These are phyloP conservation scores for Dryas iulia DNA, from an alignment of 1,140 invertebrate genomes.

Conservation along the genomic window DNA sequence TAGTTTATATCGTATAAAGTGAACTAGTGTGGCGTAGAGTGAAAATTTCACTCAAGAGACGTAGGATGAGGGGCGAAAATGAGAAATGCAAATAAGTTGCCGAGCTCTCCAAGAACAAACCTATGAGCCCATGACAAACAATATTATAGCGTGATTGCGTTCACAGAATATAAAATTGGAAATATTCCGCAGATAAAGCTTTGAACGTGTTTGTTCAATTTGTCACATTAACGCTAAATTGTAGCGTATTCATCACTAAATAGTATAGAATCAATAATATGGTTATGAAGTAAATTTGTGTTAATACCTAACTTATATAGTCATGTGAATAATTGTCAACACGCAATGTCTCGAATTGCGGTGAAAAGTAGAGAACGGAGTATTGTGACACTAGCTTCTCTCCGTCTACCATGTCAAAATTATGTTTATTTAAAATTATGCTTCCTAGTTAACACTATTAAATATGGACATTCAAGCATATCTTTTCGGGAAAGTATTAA, in stretches of 20 bases:
- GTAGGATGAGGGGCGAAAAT: conserved; percentile 51
- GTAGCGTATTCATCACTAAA: neutral
- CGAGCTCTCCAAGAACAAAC: conserved; percentile 38
- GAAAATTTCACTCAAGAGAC: conserved; percentile 2
- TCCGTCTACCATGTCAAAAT: no score
- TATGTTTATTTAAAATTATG: no score
- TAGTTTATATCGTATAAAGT: neutral
- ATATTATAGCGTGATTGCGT: conserved; percentile 15
- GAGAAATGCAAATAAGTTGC: conserved; percentile 68
- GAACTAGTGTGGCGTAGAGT: neutral
- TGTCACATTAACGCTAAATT: neutral
- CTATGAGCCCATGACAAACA: conserved; percentile 48
- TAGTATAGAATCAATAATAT: neutral
- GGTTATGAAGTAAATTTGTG: neutral
- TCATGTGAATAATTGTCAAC: no score
- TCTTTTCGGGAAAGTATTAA: no score
- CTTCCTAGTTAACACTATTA: no score
- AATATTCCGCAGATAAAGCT: neutral
- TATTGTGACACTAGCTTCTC: no score
- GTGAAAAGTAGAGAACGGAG: no score
- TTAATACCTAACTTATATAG: no score
- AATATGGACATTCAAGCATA: no score
- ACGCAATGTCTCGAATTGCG: no score
- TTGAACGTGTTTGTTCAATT: neutral
- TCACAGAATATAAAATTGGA: neutral